Conservation (phyloP, 1,140 invertebrate genomes). For the Prorops nasuta region DNA sequence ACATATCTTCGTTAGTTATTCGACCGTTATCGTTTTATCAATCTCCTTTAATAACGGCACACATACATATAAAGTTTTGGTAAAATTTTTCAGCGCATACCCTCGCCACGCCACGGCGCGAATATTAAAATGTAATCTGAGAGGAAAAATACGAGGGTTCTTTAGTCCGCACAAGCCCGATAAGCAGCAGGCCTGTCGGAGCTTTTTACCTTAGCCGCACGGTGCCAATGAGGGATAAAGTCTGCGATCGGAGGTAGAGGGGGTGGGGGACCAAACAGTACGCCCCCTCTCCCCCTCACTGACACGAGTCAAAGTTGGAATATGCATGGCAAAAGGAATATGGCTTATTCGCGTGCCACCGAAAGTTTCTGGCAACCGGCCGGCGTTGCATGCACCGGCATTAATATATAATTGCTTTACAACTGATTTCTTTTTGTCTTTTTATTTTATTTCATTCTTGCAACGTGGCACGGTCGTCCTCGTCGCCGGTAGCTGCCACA, state of each 20-base stretch:
- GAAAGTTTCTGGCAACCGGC: constrained; percentile 47
- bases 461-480: constrained; percentile 12
- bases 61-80: too few species aligned
- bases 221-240: constrained; percentile 45
- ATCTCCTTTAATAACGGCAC: too few species aligned
- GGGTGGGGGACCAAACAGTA: constrained; percentile 26
- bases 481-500: not conserved
- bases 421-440: constrained; percentile 46
- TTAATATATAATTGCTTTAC: constrained; percentile 57
- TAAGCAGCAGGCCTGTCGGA: not conserved
- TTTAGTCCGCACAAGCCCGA: not conserved
- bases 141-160: too few species aligned
- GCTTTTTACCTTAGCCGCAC: constrained; percentile 5
- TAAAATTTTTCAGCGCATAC: too few species aligned
- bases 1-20: too few species aligned
- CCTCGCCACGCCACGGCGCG: too few species aligned
- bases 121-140: too few species aligned
- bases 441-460: constrained; percentile 31
- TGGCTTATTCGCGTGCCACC: constrained; percentile 55
- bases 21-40: too few species aligned
- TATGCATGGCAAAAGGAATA: constrained; percentile 49
- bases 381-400: constrained; percentile 47
- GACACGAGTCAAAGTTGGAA: constrained; percentile 41
- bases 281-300: not conserved
- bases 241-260: constrained; percentile 33